Evolutionary conservation across 2,113 vertebrate species (phyloP).

Genomic region (Grantiella picta): DNA sequence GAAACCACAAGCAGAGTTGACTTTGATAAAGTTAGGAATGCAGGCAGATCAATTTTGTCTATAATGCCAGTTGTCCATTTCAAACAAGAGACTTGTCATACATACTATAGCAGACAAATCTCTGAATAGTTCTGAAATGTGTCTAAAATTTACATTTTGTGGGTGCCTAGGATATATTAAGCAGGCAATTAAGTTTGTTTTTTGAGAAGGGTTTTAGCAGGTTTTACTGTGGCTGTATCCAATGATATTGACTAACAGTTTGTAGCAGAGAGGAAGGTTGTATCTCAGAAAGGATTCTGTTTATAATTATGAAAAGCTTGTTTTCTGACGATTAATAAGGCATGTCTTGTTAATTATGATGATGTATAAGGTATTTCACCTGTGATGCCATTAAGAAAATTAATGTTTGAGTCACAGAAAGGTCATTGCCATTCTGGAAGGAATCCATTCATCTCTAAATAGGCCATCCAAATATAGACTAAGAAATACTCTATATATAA

Average conservation of each 20-base stretch:
- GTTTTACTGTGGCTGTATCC: background rate
- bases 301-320: slow-evolving; percentile 17
- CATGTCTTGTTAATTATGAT: slow-evolving; percentile 30
- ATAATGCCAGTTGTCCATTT: background rate
- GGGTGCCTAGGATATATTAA: background rate
- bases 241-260: background rate
- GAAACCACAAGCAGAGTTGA: background rate
- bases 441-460: slow-evolving; percentile 34
- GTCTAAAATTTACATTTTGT: background rate
- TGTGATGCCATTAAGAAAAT: slow-evolving; percentile 49
- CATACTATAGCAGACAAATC: background rate
- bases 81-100: background rate
- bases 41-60: background rate
- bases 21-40: background rate
- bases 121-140: background rate
- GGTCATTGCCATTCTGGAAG: slow-evolving; percentile 33
- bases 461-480: background rate
- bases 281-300: background rate
- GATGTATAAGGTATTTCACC: slow-evolving; percentile 46
- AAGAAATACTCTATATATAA: slow-evolving; percentile 39
- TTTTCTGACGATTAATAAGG: slow-evolving; percentile 1
- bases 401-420: slow-evolving; percentile 42
- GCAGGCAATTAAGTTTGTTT: background rate
- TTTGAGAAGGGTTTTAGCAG: background rate
- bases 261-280: background rate